A percentile compares a stretch with the other conserved stretches of the same genome.
Evolutionary conservation across 2,888 invertebrate genomes (phyloP).

Genomic region (Epinotia demarniana): DNA sequence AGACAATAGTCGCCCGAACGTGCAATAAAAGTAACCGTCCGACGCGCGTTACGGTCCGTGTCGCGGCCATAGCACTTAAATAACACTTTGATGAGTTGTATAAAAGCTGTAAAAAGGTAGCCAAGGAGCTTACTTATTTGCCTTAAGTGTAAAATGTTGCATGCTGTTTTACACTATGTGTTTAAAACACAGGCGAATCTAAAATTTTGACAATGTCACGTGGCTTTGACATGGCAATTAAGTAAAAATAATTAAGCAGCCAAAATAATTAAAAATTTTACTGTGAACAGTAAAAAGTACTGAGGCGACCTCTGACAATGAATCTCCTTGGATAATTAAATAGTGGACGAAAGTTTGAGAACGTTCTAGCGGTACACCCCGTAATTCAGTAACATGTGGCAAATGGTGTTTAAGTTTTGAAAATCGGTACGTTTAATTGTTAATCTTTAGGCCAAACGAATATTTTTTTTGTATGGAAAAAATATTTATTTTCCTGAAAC

Average conservation of each 20-base stretch:
- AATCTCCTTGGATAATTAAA: background rate
- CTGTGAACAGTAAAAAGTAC: background rate
- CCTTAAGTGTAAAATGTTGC: background rate
- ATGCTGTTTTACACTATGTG: background rate
- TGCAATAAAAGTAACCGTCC: constrained; percentile 19
- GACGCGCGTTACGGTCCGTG: background rate
- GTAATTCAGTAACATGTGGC: too few species aligned
- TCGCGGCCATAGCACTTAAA: background rate
- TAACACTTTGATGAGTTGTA: constrained; percentile 8
- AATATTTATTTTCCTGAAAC: too few species aligned
- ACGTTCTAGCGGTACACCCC: too few species aligned
- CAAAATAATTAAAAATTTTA: too few species aligned
- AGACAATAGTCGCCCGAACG: background rate
- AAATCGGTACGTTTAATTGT: too few species aligned
- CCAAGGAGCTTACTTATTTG: background rate
- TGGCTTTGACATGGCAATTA: too few species aligned
- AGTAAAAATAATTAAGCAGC: too few species aligned
- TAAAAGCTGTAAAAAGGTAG: background rate
- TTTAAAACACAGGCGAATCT: too few species aligned
- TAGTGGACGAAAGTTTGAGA: background rate
- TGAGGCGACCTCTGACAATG: background rate
- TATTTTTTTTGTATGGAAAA: too few species aligned
- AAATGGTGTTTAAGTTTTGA: too few species aligned
- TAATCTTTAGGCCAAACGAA: too few species aligned
- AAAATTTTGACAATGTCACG: too few species aligned